Percentiles rank a stretch among this genome's conserved stretches.
phyloP scores from a whole-genome alignment of 2,113 vertebrate species.

The Nerophis lumbriciformis region DNA sequence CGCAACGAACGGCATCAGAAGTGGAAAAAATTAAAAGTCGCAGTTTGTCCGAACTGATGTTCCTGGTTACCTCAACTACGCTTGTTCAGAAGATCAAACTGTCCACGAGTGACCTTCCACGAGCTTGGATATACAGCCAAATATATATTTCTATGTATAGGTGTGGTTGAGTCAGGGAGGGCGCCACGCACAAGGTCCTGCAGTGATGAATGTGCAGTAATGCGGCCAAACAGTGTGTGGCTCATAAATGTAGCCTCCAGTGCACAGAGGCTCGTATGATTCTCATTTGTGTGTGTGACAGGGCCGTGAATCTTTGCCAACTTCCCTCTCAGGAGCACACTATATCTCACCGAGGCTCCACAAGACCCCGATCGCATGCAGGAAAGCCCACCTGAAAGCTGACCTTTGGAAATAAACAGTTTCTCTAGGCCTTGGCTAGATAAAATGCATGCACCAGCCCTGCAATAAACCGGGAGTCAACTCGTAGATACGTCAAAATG shows the following conservation, averaged over 20 bases:
- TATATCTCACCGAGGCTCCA: slow-evolving; percentile 25
- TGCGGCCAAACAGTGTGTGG: slow-evolving; percentile 21
- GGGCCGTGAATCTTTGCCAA: slow-evolving; percentile 32
- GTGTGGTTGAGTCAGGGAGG: background rate
- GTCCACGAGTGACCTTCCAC: slow-evolving; percentile 31
- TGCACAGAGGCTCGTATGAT: slow-evolving; percentile 21
- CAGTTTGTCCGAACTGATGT: slow-evolving; percentile 22
- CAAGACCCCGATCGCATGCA: slow-evolving; percentile 22
- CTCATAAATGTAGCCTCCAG: slow-evolving; percentile 40
- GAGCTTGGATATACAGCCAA: slow-evolving; percentile 1
- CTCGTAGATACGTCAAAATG: too few species aligned
- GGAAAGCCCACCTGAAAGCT: background rate
- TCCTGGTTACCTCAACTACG: slow-evolving; percentile 41
- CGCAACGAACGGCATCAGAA: background rate
- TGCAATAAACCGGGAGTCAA: background rate
- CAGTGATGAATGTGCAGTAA: slow-evolving; percentile 48
- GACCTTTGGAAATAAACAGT: background rate
- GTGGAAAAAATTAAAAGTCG: slow-evolving; percentile 4
- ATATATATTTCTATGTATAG: background rate
- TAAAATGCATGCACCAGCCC: background rate
- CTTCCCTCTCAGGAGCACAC: slow-evolving; percentile 32
- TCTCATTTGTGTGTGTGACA: slow-evolving; percentile 26
- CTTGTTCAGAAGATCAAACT: slow-evolving; percentile 42
- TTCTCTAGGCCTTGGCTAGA: background rate
- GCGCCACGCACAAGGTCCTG: slow-evolving; percentile 30